Evolutionary conservation across 2,888 invertebrate species (phyloP), one percentile per base, ranked within the genome.

Genomic region (Metallyticus violacea): DNA sequence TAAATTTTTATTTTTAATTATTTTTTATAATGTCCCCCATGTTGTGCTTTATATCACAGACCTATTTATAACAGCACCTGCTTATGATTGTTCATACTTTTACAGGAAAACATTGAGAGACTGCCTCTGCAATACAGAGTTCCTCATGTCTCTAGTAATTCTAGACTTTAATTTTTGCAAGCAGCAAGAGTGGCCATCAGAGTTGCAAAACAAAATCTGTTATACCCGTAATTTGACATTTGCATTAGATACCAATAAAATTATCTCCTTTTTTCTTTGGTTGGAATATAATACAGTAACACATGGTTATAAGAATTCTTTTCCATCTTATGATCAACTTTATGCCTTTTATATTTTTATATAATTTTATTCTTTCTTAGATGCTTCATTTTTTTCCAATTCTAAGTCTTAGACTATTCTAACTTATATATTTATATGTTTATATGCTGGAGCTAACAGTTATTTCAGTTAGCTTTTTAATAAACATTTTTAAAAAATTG

Each of bases 11-110:
- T 62, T 4, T 22, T 62, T 40, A n/a, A n/a, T 62, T 62, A 62
- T 62, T 62, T n/a, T 62, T 62, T 15, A 62, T 62, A 62, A 62
- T 62, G 22, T 83, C 28, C 28, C 3, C 83, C 76, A 77, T 29
- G 77, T 85, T 81, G 81, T 86, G 86, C 84, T 86, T 86, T 86
- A n/a, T 86, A 86, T 86, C 86, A 86, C 86, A 86, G 86, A 86
- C 79, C 86, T 85, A 80, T 80, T 27, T 80, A 79, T 28, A 80
- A 27, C 80, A 85, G 81, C 85, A 85, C 85, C 85, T 85, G 79
- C 80, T 27, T 81, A 80, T 85, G 85, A 85, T 85, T 85, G 85
- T 85, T 85, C 77, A 26, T 7, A 77, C 25, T 27, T 81, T 25
- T 25, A 30, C 25, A 40, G 40, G 26, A 81, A 40, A 81, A 29